These are phyloP conservation scores for Proterorhinus semilunaris DNA, from an alignment of 2,113 vertebrate genomes.

Conservation along the genomic window DNA sequence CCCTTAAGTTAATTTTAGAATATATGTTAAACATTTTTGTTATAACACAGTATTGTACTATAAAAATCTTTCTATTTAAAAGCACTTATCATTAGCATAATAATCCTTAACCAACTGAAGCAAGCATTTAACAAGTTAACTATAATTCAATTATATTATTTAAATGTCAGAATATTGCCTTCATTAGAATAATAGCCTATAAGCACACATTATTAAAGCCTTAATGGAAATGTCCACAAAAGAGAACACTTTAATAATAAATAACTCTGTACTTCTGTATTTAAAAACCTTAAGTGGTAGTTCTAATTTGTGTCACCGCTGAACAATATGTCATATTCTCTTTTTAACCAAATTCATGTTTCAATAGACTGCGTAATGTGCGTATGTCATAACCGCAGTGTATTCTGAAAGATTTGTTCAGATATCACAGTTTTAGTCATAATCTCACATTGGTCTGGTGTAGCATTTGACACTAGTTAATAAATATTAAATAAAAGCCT, in stretches of 20 bases:
- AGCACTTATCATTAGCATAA: conserved; percentile 19
- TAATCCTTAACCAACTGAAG: not conserved
- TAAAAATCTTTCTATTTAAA: conserved; percentile 18
- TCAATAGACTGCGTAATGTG: too few relatives aligned
- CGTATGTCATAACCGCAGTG: too few relatives aligned
- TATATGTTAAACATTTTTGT: conserved; percentile 37
- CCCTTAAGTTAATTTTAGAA: conserved; percentile 49
- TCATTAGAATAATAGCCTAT: conserved; percentile 33
- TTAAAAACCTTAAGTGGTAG: conserved; percentile 17
- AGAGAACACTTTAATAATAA: conserved; percentile 27
- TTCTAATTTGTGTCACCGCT: conserved; percentile 15
- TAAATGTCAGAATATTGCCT: conserved; percentile 42
- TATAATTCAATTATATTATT: conserved; percentile 7
- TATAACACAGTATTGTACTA: conserved; percentile 26
- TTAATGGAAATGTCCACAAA: conserved; percentile 61
- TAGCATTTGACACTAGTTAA: too few relatives aligned
- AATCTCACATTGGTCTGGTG: too few relatives aligned
- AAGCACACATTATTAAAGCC: conserved; percentile 19
- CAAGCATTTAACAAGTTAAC: not conserved
- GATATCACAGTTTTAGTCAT: too few relatives aligned
- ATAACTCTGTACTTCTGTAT: conserved; percentile 21
- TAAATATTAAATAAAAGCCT: too few relatives aligned
- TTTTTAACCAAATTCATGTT: too few relatives aligned
- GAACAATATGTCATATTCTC: not conserved
- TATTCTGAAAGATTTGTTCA: too few relatives aligned